Evolutionary conservation across 1,140 invertebrate species (phyloP), one percentile per base, ranked within the genome.

Genomic region (Ips nitidus): DNA sequence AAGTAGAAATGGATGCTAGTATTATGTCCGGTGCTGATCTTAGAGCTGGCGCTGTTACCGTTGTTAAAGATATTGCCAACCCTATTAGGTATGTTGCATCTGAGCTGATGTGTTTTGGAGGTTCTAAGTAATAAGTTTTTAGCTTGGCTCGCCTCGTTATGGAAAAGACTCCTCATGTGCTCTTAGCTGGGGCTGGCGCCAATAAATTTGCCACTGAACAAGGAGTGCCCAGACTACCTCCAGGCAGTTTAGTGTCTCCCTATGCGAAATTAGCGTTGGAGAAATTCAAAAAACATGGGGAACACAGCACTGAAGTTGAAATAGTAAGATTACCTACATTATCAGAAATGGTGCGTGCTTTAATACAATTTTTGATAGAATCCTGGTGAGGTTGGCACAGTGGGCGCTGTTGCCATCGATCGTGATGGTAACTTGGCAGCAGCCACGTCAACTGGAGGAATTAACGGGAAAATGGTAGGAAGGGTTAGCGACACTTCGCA

Each of bases 391-490:
- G 86, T 87, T 41, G 90, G 89, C 40, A 95, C 93, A 4, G 92
- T 95, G 0, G 94, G 94, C 1, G 92, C 92, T 52, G 90, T 95
- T 6, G 93, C 90, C 4, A 80, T 94, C 40, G 92, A 94, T 78
- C 74, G 74, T 4, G 71, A 83, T 41, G 89, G 90, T 0, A 85
- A 88, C 73, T 81, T 94, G 41, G 91, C 91, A 2, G 89, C 86
- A 52, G 93, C 89, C 1, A 93, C 90, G 1, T 94, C 93, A 1
- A 95, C 93, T 2, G 94, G 94, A 22, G 93, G 94, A 22, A 90
- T 91, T 59, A 92, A 88, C 40, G 91, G 88, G 7, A 95, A 95
- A 82, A 86, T 89, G 75, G 84, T 88, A 0, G 94, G 94, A 2
- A 83, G 93, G 60, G 90, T 94, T 64, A 92, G 93, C 1, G 92